Evolutionary conservation across 2,888 invertebrate species (phyloP).

Genomic region (Lepidonotus clava): DNA sequence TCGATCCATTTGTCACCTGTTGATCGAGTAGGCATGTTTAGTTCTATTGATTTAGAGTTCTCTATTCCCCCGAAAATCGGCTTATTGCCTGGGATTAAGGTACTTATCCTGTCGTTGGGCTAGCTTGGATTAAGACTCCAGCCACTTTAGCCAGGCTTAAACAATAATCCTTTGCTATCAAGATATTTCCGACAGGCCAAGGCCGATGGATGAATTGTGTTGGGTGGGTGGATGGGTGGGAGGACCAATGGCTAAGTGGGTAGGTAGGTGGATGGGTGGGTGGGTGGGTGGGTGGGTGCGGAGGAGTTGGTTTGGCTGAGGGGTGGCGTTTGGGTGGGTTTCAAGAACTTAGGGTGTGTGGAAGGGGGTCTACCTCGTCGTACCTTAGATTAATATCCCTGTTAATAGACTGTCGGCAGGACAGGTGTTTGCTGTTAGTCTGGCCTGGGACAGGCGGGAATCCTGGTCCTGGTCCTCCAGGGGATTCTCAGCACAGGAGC

Average conservation of each 20-base stretch:
- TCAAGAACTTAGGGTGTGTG: not conserved
- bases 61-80: not conserved
- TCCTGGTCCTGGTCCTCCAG: no score
- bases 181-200: not conserved
- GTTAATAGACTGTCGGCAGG: not conserved
- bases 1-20: no score
- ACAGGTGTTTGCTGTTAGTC: no score
- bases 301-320: not conserved
- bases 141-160: not conserved
- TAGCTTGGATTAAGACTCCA: not conserved
- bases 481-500: no score
- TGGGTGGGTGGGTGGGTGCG: not conserved
- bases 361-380: not conserved
- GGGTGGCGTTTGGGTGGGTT: not conserved
- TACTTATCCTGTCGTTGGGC: not conserved
- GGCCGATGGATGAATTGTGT: not conserved
- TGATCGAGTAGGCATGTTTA: no score
- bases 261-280: not conserved
- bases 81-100: not conserved
- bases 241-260: not conserved
- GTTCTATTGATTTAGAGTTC: not conserved
- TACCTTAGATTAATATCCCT: not conserved
- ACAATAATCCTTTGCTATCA: slow-evolving; percentile 14
- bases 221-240: not conserved
- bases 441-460: no score